A percentile compares a stretch with the other conserved stretches of the same genome.
Conservation (phyloP, 2,888 invertebrate genomes). For the Saturnia japonica region DNA sequence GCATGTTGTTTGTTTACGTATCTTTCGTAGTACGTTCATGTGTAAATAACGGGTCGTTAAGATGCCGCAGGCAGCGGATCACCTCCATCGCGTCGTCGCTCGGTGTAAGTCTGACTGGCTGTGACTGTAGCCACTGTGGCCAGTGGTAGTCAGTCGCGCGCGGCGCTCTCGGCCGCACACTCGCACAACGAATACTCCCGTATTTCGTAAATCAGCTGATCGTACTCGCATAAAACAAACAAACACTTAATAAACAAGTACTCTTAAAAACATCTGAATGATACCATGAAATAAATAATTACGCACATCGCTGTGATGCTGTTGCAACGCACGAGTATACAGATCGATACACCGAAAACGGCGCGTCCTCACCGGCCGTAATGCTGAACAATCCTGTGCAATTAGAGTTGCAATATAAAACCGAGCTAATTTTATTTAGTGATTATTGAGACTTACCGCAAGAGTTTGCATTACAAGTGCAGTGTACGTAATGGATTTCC, state of each 20-base stretch:
- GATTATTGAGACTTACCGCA: constrained; percentile 39
- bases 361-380: constrained; percentile 50
- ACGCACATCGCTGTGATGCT: constrained; percentile 26
- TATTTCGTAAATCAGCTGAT: constrained; percentile 64
- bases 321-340: constrained; percentile 46
- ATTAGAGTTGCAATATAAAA: constrained; percentile 64
- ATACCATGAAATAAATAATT: constrained; percentile 32
- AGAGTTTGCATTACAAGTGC: constrained; percentile 56
- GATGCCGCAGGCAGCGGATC: constrained; percentile 47
- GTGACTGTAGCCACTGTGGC: no score
- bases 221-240: constrained; percentile 52
- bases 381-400: constrained; percentile 64
- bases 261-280: constrained; percentile 29
- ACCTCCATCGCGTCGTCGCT: no score
- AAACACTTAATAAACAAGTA: constrained; percentile 48
- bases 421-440: constrained; percentile 38
- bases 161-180: constrained; percentile 62
- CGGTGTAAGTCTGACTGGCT: background rate
- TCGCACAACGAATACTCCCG: constrained; percentile 48
- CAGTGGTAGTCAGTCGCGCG: constrained; percentile 65
- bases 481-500: constrained; percentile 71
- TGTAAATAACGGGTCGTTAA: constrained; percentile 69
- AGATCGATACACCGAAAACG: constrained; percentile 70
- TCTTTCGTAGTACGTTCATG: constrained; percentile 69
- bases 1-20: constrained; percentile 75